phyloP scores from a whole-genome alignment of 2,797 vertebrate species.

The Buceros bicornis region DNA sequence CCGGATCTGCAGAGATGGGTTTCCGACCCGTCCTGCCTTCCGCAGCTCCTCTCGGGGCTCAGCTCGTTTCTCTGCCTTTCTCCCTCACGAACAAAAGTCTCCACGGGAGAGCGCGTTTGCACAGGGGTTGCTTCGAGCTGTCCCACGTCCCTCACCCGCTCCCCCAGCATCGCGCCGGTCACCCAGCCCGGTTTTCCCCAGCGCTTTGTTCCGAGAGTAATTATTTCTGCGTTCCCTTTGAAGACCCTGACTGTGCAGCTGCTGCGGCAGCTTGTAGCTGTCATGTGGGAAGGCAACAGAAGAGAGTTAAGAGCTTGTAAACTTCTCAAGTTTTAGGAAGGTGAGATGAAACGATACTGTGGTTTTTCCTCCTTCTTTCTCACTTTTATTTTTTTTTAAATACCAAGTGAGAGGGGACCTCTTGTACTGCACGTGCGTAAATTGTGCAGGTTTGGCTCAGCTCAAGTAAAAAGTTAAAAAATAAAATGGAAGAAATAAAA shows the following conservation, averaged over 20 bases:
- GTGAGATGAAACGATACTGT: constrained; percentile 19
- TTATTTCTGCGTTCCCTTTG: constrained; percentile 52
- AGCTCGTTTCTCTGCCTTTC: neutral
- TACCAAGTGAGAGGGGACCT: constrained; percentile 6
- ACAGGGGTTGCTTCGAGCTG: neutral
- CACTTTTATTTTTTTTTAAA: neutral
- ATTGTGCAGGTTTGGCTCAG: constrained; percentile 32
- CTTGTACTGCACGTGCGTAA: constrained; percentile 21
- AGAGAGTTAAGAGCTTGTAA: constrained; percentile 29
- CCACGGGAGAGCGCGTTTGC: fast-evolving
- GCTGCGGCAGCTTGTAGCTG: constrained; percentile 53
- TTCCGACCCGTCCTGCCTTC: neutral
- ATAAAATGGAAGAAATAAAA: no score
- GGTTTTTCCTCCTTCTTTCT: neutral
- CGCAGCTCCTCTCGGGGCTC: neutral
- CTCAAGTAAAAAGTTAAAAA: constrained; percentile 15
- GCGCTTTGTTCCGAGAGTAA: constrained; percentile 45
- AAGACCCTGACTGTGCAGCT: constrained; percentile 46
- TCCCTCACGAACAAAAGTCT: fast-evolving
- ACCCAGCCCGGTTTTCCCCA: neutral
- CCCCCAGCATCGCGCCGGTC: neutral
- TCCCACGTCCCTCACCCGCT: no score
- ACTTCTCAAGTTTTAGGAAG: constrained; percentile 52
- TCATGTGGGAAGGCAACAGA: constrained; percentile 29
- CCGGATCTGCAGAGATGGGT: neutral